These are phyloP conservation scores for Drosophila greeni DNA, from an alignment of 2,888 invertebrate species.

Conservation along the genomic window DNA sequence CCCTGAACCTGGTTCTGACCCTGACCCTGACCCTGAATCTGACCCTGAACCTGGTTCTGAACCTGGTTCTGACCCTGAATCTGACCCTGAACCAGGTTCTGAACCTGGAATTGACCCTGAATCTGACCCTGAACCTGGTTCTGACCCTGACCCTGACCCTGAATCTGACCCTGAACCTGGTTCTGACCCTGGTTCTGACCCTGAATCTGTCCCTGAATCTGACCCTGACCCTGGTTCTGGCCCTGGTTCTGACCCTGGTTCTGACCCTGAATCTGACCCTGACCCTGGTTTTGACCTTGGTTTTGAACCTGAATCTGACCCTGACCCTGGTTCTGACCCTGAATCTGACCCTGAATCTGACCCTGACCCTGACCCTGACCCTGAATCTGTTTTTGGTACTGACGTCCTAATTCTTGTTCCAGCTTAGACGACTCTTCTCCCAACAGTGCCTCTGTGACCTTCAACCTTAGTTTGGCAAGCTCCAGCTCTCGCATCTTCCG, in stretches of 20 bases:
- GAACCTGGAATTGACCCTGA: not conserved
- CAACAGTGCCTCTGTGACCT: not conserved
- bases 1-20: not conserved
- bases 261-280: not conserved
- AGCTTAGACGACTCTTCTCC: not conserved
- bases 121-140: rapidly evolving
- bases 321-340: not conserved
- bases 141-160: not conserved
- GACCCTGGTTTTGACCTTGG: not conserved
- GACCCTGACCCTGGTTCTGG: not conserved
- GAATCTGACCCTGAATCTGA: not conserved
- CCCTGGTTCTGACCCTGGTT: not conserved
- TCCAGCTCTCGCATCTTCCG: not conserved
- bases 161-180: not conserved
- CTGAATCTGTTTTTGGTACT: not conserved
- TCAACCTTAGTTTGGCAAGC: not conserved
- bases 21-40: not conserved
- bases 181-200: not conserved
- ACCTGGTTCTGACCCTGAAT: not conserved
- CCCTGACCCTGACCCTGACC: not conserved
- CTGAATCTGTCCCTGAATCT: not conserved
- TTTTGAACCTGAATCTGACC: not conserved
- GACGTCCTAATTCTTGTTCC: not conserved
- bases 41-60: not conserved
- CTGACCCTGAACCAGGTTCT: not conserved